Percentiles rank a stretch among this genome's conserved stretches.
Evolutionary conservation across 2,797 vertebrate species (phyloP).

Genomic region (Pseudotriccus pelzelni): DNA sequence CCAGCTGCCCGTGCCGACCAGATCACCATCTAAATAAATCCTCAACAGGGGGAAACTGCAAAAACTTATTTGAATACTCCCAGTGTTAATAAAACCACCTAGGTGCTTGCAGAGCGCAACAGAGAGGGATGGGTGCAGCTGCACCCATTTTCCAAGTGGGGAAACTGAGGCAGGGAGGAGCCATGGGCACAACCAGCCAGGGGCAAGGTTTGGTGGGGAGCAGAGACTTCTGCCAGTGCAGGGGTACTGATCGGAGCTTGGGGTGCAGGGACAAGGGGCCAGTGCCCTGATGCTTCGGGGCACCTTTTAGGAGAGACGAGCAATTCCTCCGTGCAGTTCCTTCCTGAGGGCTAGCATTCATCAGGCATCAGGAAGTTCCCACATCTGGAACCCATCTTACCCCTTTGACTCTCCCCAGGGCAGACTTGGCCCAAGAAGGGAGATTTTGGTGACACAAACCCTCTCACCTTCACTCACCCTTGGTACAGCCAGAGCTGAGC

Average conservation of each 20-base stretch:
- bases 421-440: background rate
- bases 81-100: background rate
- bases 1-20: background rate
- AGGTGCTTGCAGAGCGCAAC: accelerated
- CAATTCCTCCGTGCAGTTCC: background rate
- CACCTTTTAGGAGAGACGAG: background rate
- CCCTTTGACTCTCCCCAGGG: accelerated
- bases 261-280: background rate
- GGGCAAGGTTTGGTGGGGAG: background rate
- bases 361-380: background rate
- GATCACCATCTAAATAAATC: background rate
- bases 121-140: background rate
- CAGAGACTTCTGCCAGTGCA: background rate
- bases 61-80: background rate
- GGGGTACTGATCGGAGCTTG: background rate
- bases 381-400: accelerated
- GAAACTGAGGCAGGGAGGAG: background rate
- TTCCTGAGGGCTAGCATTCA: background rate
- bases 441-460: background rate
- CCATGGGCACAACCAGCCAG: background rate
- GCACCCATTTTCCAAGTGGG: background rate
- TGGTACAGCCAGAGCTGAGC: background rate
- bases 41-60: background rate
- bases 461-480: background rate
- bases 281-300: background rate